These are phyloP conservation scores for Meloidogyne chitwoodi DNA, from an alignment of 1,140 invertebrate species.

Conservation along the genomic window DNA sequence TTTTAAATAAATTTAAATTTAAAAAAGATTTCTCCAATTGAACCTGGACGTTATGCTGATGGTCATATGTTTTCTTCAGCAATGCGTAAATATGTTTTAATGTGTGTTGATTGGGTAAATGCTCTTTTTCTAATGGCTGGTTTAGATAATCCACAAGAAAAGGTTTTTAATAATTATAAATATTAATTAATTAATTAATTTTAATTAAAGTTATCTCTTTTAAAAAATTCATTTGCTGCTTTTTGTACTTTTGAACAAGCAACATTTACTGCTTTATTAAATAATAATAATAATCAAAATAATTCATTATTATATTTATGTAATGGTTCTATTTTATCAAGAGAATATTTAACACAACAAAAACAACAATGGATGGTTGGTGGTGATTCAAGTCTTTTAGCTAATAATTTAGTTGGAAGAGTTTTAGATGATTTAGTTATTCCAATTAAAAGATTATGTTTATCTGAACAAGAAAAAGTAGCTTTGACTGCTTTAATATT, in stretches of 20 bases:
- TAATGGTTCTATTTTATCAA: slow-evolving; percentile 13
- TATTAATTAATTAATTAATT: not conserved
- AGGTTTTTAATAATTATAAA: slow-evolving; percentile 25
- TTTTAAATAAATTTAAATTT: not conserved
- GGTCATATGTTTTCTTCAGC: slow-evolving; percentile 45
- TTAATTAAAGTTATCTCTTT: slow-evolving; percentile 29
- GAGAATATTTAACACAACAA: slow-evolving; percentile 39
- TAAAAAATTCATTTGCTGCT: slow-evolving; percentile 51
- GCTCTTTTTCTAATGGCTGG: slow-evolving; percentile 45
- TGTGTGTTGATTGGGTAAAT: slow-evolving; percentile 53
- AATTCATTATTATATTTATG: not conserved
- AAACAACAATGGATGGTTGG: slow-evolving; percentile 26
- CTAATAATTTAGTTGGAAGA: slow-evolving; percentile 45
- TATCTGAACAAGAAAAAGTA: slow-evolving; percentile 36
- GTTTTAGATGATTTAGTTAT: slow-evolving; percentile 43
- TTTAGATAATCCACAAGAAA: slow-evolving; percentile 39
- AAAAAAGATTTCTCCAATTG: slow-evolving; percentile 9
- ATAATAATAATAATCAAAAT: not conserved
- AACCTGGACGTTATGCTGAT: slow-evolving; percentile 3
- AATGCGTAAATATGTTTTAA: slow-evolving; percentile 49
- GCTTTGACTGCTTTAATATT: slow-evolving; percentile 43
- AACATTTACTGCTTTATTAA: slow-evolving; percentile 35
- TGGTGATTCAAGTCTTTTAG: slow-evolving; percentile 33
- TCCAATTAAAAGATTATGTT: slow-evolving; percentile 36
- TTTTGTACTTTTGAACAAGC: slow-evolving; percentile 55